Base-by-base conservation (phyloP, 1,140 invertebrate genomes). In the Ceratina japonica region DNA sequence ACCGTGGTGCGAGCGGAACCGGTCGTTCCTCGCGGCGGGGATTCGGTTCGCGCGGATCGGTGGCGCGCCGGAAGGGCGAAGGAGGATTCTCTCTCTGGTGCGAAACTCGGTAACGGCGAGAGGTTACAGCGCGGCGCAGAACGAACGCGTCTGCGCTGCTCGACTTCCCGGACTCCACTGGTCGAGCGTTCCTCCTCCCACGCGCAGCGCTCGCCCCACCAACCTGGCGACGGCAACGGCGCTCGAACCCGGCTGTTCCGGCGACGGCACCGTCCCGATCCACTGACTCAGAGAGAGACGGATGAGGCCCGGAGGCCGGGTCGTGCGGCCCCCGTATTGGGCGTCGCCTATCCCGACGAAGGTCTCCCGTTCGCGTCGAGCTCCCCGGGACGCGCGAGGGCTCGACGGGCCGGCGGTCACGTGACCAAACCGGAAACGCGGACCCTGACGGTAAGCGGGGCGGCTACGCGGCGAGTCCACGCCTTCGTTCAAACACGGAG, bases 141-240 rank as follows among this genome's bases (percentile, higher is more conserved):
- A 91, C 90, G 82, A 88, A 91, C 91, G 91, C 92, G 92, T 93
- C 92, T 92, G 91, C 92, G 92, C 92, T 92, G 87, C 88, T 88
- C 91, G 91, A 92, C 90, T 92, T 91, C 91, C 91, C 91, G 92
- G 90, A 91, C 92, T 89, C 88, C 92, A 92, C 92, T 92, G 91
- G 87, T 87, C 87, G 86, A 81, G 75, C 83, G 85, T 76, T 90
- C 88, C 88, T 90, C 91, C 91, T 93, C 92, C 92, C 90, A 92
- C 90, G 90, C 87, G 75, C 82, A 85, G 73, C 77, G 77, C 77
- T 84, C 80, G 75, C 85, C 86, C 89, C 88, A 87, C 86, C 87
- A 85, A 86, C 24, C 12, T 0, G 3, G 13, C 52, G 16, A 27
- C 44, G 56, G 37, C 82, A 74, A 51, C 69, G 66, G 52, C 59